phyloP scores from a whole-genome alignment of 1,140 invertebrate genomes.

The Listronotus bonariensis region DNA sequence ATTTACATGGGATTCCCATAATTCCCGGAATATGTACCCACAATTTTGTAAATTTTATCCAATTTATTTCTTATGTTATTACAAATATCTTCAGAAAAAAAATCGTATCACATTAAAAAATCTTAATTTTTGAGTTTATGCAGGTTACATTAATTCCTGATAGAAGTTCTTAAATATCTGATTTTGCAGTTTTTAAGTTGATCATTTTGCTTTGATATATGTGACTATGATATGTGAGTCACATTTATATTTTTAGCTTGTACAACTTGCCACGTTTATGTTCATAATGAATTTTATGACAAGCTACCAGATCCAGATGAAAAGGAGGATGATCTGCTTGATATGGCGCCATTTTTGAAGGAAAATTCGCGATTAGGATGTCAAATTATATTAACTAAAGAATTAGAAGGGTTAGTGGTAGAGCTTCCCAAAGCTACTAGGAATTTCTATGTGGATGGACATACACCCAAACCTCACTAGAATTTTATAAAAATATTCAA shows the following conservation, averaged over 20 bases:
- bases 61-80: too few species aligned
- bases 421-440: constrained; percentile 87
- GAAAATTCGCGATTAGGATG: constrained; percentile 96
- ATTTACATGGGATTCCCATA: too few species aligned
- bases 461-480: constrained; percentile 64
- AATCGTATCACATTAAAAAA: too few species aligned
- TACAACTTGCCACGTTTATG: constrained; percentile 98
- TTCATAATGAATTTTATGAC: constrained; percentile 76
- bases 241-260: constrained; percentile 72
- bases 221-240: neutral
- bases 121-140: too few species aligned
- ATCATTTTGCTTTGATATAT: too few species aligned
- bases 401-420: constrained; percentile 89
- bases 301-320: constrained; percentile 81
- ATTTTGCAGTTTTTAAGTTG: too few species aligned
- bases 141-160: too few species aligned
- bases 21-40: too few species aligned
- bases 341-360: constrained; percentile 94
- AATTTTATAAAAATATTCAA: too few species aligned
- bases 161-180: too few species aligned
- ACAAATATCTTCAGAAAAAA: too few species aligned
- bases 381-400: constrained; percentile 92
- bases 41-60: too few species aligned
- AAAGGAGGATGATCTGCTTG: constrained; percentile 95
- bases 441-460: constrained; percentile 99